phyloP scores from a whole-genome alignment of 2,888 invertebrate species.

The Mylabris sibirica region DNA sequence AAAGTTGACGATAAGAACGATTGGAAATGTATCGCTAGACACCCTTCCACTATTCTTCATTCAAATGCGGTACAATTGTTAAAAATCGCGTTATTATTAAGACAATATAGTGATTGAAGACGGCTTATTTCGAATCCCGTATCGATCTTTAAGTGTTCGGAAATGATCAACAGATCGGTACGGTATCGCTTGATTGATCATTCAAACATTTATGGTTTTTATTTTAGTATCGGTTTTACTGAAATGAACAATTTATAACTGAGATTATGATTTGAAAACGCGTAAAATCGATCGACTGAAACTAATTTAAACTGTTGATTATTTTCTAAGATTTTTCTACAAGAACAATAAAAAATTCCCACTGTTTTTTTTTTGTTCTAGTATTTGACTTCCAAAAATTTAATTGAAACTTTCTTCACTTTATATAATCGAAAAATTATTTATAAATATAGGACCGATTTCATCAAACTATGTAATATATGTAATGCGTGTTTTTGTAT shows the following conservation, averaged over 20 bases:
- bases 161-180: not conserved
- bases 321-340: not conserved
- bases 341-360: not conserved
- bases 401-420: not conserved
- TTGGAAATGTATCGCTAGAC: too few relatives aligned
- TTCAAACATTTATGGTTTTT: not conserved
- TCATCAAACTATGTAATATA: too few relatives aligned
- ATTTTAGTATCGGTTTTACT: not conserved
- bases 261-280: not conserved
- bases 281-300: slow-evolving; percentile 6
- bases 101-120: not conserved
- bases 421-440: too few relatives aligned
- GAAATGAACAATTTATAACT: not conserved
- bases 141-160: too few relatives aligned
- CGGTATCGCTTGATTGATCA: slow-evolving; percentile 2
- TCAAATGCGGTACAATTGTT: too few relatives aligned
- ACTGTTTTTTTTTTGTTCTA: not conserved
- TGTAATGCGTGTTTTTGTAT: not conserved
- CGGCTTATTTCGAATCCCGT: too few relatives aligned
- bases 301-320: slow-evolving; percentile 1
- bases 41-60: too few relatives aligned
- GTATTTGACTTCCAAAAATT: not conserved
- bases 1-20: not conserved
- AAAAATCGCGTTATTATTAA: not conserved
- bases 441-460: too few relatives aligned